Evolutionary conservation across 2,797 vertebrate species (phyloP).

Genomic region (Falco novaeseelandiae): DNA sequence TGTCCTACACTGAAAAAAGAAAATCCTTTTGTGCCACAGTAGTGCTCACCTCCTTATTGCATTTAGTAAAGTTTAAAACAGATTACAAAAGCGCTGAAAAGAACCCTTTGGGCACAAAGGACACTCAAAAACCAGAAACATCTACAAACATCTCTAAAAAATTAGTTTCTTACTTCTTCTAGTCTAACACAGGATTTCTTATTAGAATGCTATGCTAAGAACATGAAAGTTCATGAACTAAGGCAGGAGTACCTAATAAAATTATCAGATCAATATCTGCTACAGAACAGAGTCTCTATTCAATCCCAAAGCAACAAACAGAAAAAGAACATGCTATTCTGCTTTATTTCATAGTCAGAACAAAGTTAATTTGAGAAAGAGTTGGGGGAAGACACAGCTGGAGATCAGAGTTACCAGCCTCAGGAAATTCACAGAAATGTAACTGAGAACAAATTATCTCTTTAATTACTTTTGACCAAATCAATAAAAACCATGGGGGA

Average conservation of each 20-base stretch:
- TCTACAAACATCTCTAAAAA: not conserved
- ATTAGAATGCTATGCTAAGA: constrained; percentile 22
- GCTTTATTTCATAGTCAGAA: constrained; percentile 66
- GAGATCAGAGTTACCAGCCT: constrained; percentile 69
- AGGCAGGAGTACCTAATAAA: constrained; percentile 47
- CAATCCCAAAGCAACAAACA: constrained; percentile 33
- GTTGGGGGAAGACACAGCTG: constrained; percentile 50
- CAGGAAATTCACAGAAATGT: constrained; percentile 75
- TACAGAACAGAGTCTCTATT: constrained; percentile 34
- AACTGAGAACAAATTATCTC: constrained; percentile 79
- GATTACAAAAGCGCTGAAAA: not conserved
- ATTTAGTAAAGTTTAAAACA: not conserved
- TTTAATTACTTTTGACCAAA: constrained; percentile 81
- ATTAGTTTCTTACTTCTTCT: not conserved
- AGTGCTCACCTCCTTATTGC: not conserved
- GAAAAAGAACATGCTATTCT: constrained; percentile 29
- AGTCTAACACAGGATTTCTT: not conserved
- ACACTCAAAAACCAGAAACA: not conserved
- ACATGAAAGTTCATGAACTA: constrained; percentile 39
- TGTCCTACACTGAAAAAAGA: not conserved
- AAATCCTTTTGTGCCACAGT: not conserved
- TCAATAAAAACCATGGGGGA: constrained; percentile 62
- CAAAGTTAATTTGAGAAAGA: constrained; percentile 75
- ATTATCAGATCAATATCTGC: constrained; percentile 49
- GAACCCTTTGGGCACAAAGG: not conserved